Base-by-base conservation (phyloP, 2,797 vertebrate genomes). In the Malurus leucopterus region DNA sequence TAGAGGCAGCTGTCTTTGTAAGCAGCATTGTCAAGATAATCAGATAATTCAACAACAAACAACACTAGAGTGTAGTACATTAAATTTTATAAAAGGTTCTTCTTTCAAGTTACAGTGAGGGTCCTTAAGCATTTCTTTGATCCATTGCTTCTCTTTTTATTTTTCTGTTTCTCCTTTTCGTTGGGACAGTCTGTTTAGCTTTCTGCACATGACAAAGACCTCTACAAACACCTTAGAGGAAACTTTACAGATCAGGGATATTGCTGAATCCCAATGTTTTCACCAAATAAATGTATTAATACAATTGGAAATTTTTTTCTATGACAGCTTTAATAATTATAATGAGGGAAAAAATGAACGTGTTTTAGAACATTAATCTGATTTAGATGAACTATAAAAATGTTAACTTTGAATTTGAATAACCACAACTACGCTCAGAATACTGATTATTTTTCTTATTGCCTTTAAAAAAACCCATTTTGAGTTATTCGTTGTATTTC, bases 281-380 rank as follows among this genome's bases (percentile, higher is more conserved):
- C 34, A 47, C 8, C 47, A 43, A 70, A 55, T 47, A 82, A 63
- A 58, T 27, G 5, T 41, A 51, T 73, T 44, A 30, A n/a, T 59
- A 29, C 8, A 73, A 16, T 11, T n/a, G 4, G 11, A 57, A 0
- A 0, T 2, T 47, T 58, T 61, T 69, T 76, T 41, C n/a, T 3
- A 1, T 64, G 10, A 40, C 7, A 34, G 1, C 3, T 76, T 32
- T 74, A 27, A 43, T 50, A 55, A 71, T 21, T 58, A 15, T 21
- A 34, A 77, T 10, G 36, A 40, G 26, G 29, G 15, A 9, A 58
- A 27, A 67, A 77, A 57, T 40, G 1, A 73, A 38, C 22, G n/a
- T 34, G 43, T 55, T 88, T 78, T 30, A 36, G 68, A 89, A 58
- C 40, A 74, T 8, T 46, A 44, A 11, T 44, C 34, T 2, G 2